Conservation (phyloP, 2,888 invertebrate species). For the Limnephilus marmoratus region DNA sequence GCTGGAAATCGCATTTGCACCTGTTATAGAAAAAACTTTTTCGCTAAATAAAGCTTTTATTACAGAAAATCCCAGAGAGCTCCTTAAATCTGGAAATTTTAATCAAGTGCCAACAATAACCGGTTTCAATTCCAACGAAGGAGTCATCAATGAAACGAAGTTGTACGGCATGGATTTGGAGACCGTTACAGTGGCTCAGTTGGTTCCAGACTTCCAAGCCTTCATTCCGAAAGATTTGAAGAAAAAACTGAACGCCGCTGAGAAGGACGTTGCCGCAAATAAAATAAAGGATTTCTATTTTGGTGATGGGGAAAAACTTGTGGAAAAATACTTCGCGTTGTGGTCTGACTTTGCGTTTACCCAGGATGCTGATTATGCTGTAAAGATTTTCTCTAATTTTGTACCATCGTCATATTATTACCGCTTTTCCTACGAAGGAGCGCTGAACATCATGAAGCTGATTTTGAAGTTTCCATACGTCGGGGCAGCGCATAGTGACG, state of each 20-base stretch:
- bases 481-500: slow-evolving; percentile 56
- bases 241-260: neutral
- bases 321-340: slow-evolving; percentile 51
- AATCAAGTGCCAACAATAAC: slow-evolving; percentile 44
- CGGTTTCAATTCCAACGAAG: slow-evolving; percentile 56
- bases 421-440: slow-evolving; percentile 48
- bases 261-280: slow-evolving; percentile 10
- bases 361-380: neutral
- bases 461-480: slow-evolving; percentile 21
- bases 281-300: slow-evolving; percentile 61
- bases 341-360: slow-evolving; percentile 47
- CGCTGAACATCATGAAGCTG: slow-evolving; percentile 35
- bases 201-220: slow-evolving; percentile 44
- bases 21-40: slow-evolving; percentile 46
- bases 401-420: slow-evolving; percentile 50
- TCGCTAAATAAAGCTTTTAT: slow-evolving; percentile 15
- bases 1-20: slow-evolving; percentile 25
- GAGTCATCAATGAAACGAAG: slow-evolving; percentile 21
- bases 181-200: slow-evolving; percentile 21
- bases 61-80: slow-evolving; percentile 6
- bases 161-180: slow-evolving; percentile 8
- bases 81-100: slow-evolving; percentile 17
- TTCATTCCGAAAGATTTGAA: slow-evolving; percentile 26
- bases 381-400: slow-evolving; percentile 39
- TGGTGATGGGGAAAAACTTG: slow-evolving; percentile 29